Evolutionary conservation across 2,113 vertebrate species (phyloP), one percentile per base, ranked within the genome.

Genomic region (Dicrurus megarhynchus): DNA sequence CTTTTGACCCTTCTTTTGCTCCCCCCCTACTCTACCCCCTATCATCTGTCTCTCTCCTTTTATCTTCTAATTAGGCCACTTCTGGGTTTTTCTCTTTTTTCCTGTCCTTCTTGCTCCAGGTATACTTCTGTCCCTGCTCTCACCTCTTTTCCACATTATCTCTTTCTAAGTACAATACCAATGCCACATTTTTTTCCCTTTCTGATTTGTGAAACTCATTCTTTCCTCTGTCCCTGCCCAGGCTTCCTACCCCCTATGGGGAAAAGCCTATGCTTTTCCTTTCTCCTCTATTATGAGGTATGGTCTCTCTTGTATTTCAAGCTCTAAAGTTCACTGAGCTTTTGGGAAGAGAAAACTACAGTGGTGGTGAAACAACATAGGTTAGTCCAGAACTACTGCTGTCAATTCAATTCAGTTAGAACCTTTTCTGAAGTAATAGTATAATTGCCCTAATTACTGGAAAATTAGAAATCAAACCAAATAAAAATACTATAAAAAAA

Each of bases 201-300:
- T 98, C 97, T 97, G 97, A 97, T 97, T 98, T 98, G 96, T 97
- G 84, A 96, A 97, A 97, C 95, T 97, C 97, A 98, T 97, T 97
- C 93, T 98, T 97, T 97, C 97, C 97, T 98, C 96, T 96, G 95
- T 97, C 97, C 97, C 97, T 97, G 93, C 96, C 97, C 98, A 98
- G 97, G 97, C 94, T 97, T 98, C 97, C 96, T 98, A 98, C 97
- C 97, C 97, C 97, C 97, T 98, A 68, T 77, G 46, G 84, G 63
- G 73, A 86, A 86, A 86, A 86, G 92, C 97, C 97, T 97, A 96
- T 95, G 97, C 97, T 97, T 98, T 97, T 97, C 94, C 97, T 97
- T 98, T 98, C 97, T 95, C 95, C 93, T 97, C 97, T 98, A 91
- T 98, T 98, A 96, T 96, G 96, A 97, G 84, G 67, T 91, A 96